Conservation (phyloP, 2,797 vertebrate genomes). For the Smutsia temminckii region DNA sequence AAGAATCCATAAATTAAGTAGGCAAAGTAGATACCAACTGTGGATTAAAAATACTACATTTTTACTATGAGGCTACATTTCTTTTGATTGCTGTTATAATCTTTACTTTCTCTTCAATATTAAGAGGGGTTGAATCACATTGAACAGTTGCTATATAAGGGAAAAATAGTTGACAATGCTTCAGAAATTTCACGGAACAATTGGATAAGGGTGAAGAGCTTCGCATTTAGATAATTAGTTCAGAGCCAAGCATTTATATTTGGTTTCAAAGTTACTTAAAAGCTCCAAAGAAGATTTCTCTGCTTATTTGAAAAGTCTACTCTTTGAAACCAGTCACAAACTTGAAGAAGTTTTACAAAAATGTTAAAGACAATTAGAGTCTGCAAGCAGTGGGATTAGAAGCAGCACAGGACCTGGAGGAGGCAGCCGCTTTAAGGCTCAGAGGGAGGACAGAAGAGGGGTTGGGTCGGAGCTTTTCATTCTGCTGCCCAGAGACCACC, state of each 20-base stretch:
- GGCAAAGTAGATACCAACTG: background rate
- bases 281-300: background rate
- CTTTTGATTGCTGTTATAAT: background rate
- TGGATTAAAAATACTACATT: background rate
- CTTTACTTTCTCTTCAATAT: background rate
- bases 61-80: background rate
- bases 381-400: background rate
- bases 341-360: background rate
- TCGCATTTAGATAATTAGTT: background rate
- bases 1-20: background rate
- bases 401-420: background rate
- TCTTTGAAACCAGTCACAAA: background rate
- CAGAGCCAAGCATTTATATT: constrained; percentile 1
- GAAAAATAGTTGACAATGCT: background rate
- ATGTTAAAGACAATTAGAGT: background rate
- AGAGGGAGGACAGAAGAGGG: background rate
- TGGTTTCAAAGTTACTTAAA: background rate
- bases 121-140: background rate
- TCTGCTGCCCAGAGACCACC: background rate
- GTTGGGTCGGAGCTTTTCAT: background rate
- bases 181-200: background rate
- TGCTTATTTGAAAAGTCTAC: background rate
- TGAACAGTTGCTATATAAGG: background rate
- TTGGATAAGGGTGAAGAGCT: background rate
- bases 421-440: no score